Conservation (phyloP, 2,113 vertebrate species). For the Lophius piscatorius region DNA sequence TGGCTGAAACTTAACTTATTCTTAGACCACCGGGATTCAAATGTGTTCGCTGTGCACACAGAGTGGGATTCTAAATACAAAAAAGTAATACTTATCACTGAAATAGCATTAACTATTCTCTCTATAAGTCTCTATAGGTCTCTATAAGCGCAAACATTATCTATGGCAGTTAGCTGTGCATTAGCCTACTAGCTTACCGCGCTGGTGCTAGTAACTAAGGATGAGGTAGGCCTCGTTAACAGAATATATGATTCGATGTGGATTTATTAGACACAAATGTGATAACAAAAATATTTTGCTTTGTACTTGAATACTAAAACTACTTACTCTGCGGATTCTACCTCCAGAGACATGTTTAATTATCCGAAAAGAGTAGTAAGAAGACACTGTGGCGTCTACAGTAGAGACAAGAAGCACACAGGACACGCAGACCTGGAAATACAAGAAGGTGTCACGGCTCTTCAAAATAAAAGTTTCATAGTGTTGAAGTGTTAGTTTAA, state of each 20-base stretch:
- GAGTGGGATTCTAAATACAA: no score
- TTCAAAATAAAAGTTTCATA: constrained; percentile 53
- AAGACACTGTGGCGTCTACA: not conserved
- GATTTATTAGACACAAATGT: fast-evolving
- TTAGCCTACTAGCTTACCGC: constrained; percentile 25
- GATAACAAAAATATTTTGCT: fast-evolving
- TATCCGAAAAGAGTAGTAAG: not conserved
- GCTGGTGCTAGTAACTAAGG: constrained; percentile 28
- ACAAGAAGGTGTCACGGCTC: fast-evolving
- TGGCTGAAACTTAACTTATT: no score
- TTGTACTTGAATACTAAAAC: fast-evolving
- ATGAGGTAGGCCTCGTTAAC: constrained; percentile 25
- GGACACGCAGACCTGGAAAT: constrained; percentile 41
- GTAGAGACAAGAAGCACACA: not conserved
- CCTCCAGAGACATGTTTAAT: constrained; percentile 81
- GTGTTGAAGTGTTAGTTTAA: not conserved
- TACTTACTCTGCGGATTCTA: constrained; percentile 84
- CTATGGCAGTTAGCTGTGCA: not conserved
- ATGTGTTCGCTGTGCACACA: no score
- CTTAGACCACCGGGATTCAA: no score
- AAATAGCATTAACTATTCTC: no score
- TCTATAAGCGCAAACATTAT: not conserved
- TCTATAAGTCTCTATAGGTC: no score
- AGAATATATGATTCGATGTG: not conserved
- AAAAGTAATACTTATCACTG: no score